Conservation (phyloP, 2,797 vertebrate genomes). For the Monodelphis domestica region DNA sequence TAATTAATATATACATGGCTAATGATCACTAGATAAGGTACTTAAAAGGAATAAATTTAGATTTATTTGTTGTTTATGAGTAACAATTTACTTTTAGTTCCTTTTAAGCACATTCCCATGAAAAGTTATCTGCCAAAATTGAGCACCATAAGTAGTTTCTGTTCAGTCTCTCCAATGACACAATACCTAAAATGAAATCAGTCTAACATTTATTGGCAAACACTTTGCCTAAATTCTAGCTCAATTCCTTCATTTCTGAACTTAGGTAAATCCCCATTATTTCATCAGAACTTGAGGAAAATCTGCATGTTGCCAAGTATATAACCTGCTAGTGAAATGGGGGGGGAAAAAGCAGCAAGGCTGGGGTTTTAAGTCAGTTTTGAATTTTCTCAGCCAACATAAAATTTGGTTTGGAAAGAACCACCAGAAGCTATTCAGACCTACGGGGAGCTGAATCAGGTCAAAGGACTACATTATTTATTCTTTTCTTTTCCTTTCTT, state of each 20-base stretch:
- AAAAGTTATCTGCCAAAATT: conserved; percentile 8
- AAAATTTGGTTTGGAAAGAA: conserved; percentile 72
- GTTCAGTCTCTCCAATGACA: conserved; percentile 60
- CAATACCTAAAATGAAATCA: conserved; percentile 64
- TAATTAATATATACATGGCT: conserved; percentile 35
- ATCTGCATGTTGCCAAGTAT: conserved; percentile 59
- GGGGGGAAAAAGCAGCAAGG: conserved; percentile 54
- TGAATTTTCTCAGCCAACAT: conserved; percentile 64
- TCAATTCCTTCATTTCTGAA: conserved; percentile 55
- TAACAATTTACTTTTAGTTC: conserved; percentile 65
- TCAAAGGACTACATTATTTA: conserved; percentile 31
- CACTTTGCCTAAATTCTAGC: conserved; percentile 56
- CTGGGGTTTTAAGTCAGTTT: conserved; percentile 68
- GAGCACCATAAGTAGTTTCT: conserved; percentile 44
- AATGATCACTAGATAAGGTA: conserved; percentile 54
- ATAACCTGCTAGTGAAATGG: conserved; percentile 45
- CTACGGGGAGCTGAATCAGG: conserved; percentile 40
- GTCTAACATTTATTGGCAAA: conserved; percentile 68
- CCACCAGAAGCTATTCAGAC: conserved; percentile 61
- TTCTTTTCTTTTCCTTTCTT: conserved; percentile 3
- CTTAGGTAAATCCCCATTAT: conserved; percentile 64
- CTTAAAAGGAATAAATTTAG: conserved; percentile 71
- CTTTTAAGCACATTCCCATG: conserved; percentile 29
- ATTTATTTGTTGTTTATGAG: conserved; percentile 59
- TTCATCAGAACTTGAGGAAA: conserved; percentile 67